A percentile compares a stretch with the other conserved stretches of the same genome.
Conservation (phyloP, 2,888 invertebrate species). For the Troglohyphantes excavatus region DNA sequence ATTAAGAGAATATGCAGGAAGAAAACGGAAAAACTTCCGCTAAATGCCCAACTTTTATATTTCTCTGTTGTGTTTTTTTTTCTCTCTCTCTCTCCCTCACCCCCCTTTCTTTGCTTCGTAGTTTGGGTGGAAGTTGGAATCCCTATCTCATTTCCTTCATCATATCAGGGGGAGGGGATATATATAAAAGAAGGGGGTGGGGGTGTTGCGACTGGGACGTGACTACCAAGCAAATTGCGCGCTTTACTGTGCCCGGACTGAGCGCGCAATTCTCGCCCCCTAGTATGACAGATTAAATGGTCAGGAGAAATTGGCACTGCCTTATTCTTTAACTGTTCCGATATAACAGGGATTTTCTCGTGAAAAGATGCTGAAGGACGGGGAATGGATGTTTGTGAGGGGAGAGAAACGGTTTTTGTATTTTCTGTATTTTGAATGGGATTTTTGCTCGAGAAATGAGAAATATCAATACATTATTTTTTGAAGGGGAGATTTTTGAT, state of each 20-base stretch:
- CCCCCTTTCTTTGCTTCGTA: conserved; percentile 14
- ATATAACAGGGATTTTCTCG: conserved; percentile 36
- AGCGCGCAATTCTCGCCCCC: conserved; percentile 8
- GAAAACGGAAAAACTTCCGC: conserved; percentile 29
- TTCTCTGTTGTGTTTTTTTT: neutral
- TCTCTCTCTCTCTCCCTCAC: neutral
- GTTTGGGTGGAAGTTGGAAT: conserved; percentile 48
- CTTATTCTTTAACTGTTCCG: conserved; percentile 50
- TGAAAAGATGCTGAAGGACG: neutral
- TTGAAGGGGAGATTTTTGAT: neutral
- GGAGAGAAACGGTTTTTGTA: conserved; percentile 35
- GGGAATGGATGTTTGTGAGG: neutral
- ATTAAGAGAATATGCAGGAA: conserved; percentile 31
- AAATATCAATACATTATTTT: neutral
- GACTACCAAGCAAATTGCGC: conserved; percentile 58
- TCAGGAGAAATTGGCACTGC: conserved; percentile 45
- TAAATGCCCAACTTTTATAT: conserved; percentile 39
- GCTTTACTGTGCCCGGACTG: conserved; percentile 33
- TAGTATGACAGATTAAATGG: conserved; percentile 63
- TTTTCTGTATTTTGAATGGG: neutral
- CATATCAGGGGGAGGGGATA: conserved; percentile 27
- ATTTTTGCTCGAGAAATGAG: neutral
- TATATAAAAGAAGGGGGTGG: conserved; percentile 22
- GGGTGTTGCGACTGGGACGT: conserved; percentile 35
- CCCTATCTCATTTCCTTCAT: conserved; percentile 67